phyloP scores from a whole-genome alignment of 2,888 invertebrate species.

The Notodonta dromedarius region DNA sequence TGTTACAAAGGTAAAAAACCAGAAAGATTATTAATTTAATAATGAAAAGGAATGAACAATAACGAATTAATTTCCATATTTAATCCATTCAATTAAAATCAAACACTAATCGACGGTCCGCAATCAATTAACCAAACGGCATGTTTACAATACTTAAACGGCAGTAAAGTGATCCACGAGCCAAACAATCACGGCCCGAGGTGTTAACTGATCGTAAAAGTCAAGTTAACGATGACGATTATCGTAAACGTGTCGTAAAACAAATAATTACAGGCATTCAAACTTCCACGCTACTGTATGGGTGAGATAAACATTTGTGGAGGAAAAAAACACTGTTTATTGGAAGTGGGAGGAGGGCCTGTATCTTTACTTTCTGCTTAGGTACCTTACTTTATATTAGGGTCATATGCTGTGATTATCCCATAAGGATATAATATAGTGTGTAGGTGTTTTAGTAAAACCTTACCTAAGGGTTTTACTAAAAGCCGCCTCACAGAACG shows the following conservation, averaged over 20 bases:
- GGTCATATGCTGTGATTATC: too few species aligned
- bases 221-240: conserved; percentile 75
- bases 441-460: too few species aligned
- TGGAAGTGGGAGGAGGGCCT: not conserved
- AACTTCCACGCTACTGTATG: conserved; percentile 45
- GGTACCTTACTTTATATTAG: too few species aligned
- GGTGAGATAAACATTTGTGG: conserved; percentile 36
- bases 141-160: conserved; percentile 67
- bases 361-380: too few species aligned
- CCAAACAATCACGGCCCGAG: conserved; percentile 68
- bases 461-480: too few species aligned
- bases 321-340: not conserved
- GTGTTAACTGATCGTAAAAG: conserved; percentile 80
- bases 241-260: conserved; percentile 81
- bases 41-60: not conserved
- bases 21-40: not conserved
- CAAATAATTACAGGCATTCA: conserved; percentile 73
- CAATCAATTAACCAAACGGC: conserved; percentile 24
- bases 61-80: conserved; percentile 4
- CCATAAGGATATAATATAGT: too few species aligned
- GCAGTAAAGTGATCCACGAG: conserved; percentile 51
- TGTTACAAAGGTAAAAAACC: too few species aligned
- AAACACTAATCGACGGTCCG: conserved; percentile 10
- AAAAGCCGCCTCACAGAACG: too few species aligned
- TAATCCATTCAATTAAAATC: conserved; percentile 7